A percentile compares a stretch with the other conserved stretches of the same genome.
Conservation (phyloP, 2,888 invertebrate genomes). For the Camponotus fellah region DNA sequence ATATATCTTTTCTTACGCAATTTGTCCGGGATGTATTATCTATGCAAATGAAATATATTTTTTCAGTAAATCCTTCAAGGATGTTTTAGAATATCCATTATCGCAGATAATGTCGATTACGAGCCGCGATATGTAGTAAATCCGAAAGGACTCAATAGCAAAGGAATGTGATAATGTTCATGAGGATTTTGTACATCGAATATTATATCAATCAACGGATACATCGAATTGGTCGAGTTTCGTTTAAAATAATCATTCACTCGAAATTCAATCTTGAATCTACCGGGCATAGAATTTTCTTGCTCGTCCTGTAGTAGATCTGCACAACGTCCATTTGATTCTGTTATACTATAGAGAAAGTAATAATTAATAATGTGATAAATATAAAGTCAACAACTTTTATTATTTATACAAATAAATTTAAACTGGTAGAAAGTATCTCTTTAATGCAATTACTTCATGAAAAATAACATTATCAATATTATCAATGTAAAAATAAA, state of each 20-base stretch:
- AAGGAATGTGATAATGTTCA: conserved; percentile 91
- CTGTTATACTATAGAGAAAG: conserved; percentile 5
- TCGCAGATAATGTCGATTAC: conserved; percentile 78
- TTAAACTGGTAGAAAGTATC: not conserved
- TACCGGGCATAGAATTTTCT: not conserved
- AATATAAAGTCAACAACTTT: not conserved
- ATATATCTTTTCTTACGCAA: not conserved
- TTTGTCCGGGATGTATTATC: not conserved
- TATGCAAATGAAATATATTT: conserved; percentile 31
- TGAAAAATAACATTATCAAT: not conserved
- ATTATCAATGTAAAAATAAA: not conserved
- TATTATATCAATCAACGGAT: conserved; percentile 91
- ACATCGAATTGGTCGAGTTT: conserved; percentile 84
- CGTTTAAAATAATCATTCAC: conserved; percentile 25
- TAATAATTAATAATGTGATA: not conserved
- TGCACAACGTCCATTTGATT: conserved; percentile 9
- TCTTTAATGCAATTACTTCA: not conserved
- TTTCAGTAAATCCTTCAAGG: not conserved
- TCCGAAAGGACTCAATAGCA: conserved; percentile 91
- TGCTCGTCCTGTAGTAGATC: not conserved
- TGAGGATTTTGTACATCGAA: conserved; percentile 88
- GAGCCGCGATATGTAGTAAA: conserved; percentile 92
- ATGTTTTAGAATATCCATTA: not conserved
- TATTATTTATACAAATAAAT: not conserved
- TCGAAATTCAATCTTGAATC: conserved; percentile 24